Percentiles rank a stretch among this genome's conserved stretches.
These are phyloP conservation scores for Hormaphis cornu DNA, from an alignment of 1,140 invertebrate species.

Conservation along the genomic window DNA sequence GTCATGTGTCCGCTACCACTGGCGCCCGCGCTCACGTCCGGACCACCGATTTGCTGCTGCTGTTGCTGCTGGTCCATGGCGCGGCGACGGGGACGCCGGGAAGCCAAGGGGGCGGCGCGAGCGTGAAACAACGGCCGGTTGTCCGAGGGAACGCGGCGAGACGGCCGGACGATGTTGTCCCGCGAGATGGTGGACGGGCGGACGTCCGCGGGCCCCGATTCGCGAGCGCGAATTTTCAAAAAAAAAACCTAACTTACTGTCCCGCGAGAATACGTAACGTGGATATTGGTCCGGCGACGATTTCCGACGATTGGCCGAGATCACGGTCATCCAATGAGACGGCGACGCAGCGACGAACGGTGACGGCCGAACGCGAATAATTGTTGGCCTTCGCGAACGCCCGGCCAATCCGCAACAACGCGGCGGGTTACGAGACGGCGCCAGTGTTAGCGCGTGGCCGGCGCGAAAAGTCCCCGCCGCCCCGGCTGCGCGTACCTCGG, in stretches of 20 bases:
- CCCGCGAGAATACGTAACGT: slow-evolving; percentile 46
- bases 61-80: slow-evolving; percentile 40
- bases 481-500: no score
- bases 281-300: slow-evolving; percentile 57
- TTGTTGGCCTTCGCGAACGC: background rate
- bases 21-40: no score
- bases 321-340: slow-evolving; percentile 58
- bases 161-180: background rate
- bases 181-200: slow-evolving; percentile 37
- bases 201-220: slow-evolving; percentile 38
- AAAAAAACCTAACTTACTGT: slow-evolving; percentile 57
- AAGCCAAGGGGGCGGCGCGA: background rate
- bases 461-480: no score
- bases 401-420: slow-evolving; percentile 24
- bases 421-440: background rate
- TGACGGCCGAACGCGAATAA: slow-evolving; percentile 20
- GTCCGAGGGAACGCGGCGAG: background rate
- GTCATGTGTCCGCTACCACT: slow-evolving; percentile 39
- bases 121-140: background rate
- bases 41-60: slow-evolving; percentile 36
- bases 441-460: no score
- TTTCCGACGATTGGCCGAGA: slow-evolving; percentile 60
- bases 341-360: no score
- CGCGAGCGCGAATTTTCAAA: slow-evolving; percentile 39
- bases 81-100: background rate